Base-by-base conservation (phyloP, 2,113 vertebrate species). In the Otis tarda region DNA sequence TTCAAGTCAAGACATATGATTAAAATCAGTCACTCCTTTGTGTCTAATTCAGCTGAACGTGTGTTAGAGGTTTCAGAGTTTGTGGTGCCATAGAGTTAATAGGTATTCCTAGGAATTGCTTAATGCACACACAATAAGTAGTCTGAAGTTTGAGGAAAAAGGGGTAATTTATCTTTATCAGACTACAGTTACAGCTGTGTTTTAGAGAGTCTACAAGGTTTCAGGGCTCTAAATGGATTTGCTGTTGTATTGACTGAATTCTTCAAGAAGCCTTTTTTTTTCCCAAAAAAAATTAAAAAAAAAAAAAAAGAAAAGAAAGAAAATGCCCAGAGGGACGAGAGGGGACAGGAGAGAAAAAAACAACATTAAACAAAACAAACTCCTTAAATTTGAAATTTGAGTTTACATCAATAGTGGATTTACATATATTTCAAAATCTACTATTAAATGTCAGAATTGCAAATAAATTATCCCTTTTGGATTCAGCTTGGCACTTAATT, bases 161-260 rank as follows among this genome's bases (percentile, higher is more conserved):
- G 21, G 13, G 20, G 75, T 90, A 77, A 96, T 97, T 93, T 96
- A 55, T 96, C 87, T 97, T 95, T 91, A 95, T 97, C 82, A 96
- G 65, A 69, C 50, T 76, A 65, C n/a, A 70, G 50, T 87, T 95
- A 73, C 68, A 89, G 77, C 60, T 92, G 41, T 70, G 52, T 83
- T 94, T 91, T 55, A 91, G 65, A 52, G n/a, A 74, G 24, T 67
- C 68, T 74, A 6, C 19, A 6, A 94, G 53, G 71, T 53, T 93
- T 25, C 57, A 87, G 43, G 7, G 11, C 22, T 84, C 21, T 94
- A 95, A 93, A 83, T 5, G 6, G 57, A 93, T 94, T 90, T 94
- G 12, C 14, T 88, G 12, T 47, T 96, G 10, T 87, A 79, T 81
- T 67, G 73, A 95, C 56, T 6, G 2, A 68, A 85, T 85, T 89